A percentile compares a stretch with the other conserved stretches of the same genome.
phyloP scores from a whole-genome alignment of 2,113 vertebrate genomes.

The Aptenodytes forsteri region DNA sequence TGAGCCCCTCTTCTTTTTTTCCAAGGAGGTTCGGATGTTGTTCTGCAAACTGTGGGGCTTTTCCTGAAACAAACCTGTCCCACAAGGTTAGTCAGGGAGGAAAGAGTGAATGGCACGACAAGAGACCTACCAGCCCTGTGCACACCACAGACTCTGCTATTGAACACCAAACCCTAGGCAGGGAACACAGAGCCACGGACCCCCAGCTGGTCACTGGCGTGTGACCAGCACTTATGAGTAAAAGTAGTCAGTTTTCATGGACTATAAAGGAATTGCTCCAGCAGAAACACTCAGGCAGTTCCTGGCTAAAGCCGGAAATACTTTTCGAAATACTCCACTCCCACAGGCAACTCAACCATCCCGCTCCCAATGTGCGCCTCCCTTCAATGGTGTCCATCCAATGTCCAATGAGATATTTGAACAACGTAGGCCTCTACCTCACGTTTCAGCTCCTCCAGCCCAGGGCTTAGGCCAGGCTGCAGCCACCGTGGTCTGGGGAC shows the following conservation, averaged over 20 bases:
- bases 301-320: neutral
- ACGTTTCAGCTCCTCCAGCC: neutral
- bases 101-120: neutral
- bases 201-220: neutral
- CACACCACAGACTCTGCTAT: neutral
- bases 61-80: slow-evolving; percentile 95
- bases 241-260: neutral
- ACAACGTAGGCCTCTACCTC: neutral
- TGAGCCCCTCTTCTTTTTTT: slow-evolving; percentile 78
- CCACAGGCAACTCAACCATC: neutral
- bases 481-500: neutral
- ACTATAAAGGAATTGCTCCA: neutral
- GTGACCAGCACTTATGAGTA: neutral
- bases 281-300: neutral
- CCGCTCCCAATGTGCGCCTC: neutral
- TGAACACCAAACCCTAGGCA: neutral
- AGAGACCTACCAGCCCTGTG: neutral
- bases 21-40: slow-evolving; percentile 79
- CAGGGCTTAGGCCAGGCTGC: neutral
- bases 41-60: slow-evolving; percentile 88
- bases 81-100: slow-evolving; percentile 41
- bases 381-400: neutral
- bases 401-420: neutral
- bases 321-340: neutral
- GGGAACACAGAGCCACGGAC: neutral